Percentiles rank a stretch among this genome's conserved stretches.
Evolutionary conservation across 2,888 invertebrate genomes (phyloP).

Genomic region (Pyrochroa serraticornis): DNA sequence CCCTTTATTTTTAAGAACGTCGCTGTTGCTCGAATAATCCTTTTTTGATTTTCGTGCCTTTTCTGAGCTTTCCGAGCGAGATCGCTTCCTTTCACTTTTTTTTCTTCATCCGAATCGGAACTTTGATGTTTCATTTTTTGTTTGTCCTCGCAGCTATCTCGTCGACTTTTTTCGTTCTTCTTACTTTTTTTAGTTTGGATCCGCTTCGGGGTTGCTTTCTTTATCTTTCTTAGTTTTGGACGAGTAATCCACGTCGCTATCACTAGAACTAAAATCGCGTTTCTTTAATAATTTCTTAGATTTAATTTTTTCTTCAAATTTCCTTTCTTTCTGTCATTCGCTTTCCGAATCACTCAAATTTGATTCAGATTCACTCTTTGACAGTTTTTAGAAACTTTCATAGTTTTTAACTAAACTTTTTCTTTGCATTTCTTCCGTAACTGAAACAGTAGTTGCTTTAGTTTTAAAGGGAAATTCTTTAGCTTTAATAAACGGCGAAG

Average conservation of each 20-base stretch:
- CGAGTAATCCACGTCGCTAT: too few species aligned
- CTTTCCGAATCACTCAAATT: constrained; percentile 55
- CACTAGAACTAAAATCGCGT: constrained; percentile 61
- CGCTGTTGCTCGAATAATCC: constrained; percentile 54
- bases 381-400: constrained; percentile 53
- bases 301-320: constrained; percentile 48
- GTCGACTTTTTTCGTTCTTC: too few species aligned
- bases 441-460: too few species aligned
- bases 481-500: constrained; percentile 81
- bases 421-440: constrained; percentile 59
- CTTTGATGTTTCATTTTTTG: constrained; percentile 64
- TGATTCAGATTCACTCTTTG: constrained; percentile 55
- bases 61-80: constrained; percentile 57
- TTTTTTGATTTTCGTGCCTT: constrained; percentile 59
- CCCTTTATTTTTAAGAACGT: constrained; percentile 46
- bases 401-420: constrained; percentile 47
- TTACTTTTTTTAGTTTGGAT: constrained; percentile 59
- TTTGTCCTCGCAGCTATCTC: constrained; percentile 61
- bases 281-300: constrained; percentile 57
- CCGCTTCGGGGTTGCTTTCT: too few species aligned
- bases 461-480: constrained; percentile 65
- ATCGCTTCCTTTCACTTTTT: constrained; percentile 33
- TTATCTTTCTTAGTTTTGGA: constrained; percentile 61
- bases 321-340: constrained; percentile 50
- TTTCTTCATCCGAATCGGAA: constrained; percentile 64